These are phyloP conservation scores for Cinclus mexicanus DNA, from an alignment of 2,113 vertebrate species.

Conservation along the genomic window DNA sequence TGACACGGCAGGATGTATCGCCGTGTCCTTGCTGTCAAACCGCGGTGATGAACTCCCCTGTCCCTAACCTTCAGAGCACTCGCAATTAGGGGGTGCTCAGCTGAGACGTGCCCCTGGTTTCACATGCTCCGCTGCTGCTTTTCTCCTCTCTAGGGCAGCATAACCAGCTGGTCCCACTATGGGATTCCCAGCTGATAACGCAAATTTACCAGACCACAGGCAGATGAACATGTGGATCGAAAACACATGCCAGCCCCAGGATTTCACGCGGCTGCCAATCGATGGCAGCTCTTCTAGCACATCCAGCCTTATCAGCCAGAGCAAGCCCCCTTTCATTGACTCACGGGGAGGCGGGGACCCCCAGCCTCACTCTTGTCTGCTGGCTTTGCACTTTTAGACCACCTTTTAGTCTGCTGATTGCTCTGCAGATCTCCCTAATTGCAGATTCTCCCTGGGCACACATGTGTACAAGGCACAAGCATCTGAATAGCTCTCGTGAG, in stretches of 20 bases:
- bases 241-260: background rate
- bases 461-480: background rate
- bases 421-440: background rate
- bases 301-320: background rate
- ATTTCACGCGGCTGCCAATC: background rate
- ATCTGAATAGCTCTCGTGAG: background rate
- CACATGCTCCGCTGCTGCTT: background rate
- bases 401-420: background rate
- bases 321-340: background rate
- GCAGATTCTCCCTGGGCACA: background rate
- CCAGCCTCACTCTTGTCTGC: background rate
- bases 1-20: background rate
- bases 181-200: background rate
- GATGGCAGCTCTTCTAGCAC: background rate
- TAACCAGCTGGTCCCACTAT: background rate
- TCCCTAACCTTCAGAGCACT: background rate
- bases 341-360: background rate
- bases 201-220: background rate
- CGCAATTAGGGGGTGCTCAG: background rate
- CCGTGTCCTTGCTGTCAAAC: conserved; percentile 2
- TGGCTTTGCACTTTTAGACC: background rate
- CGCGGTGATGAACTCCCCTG: background rate
- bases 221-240: background rate
- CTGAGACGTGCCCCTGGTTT: background rate
- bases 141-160: background rate